Evolutionary conservation across 2,797 vertebrate species (phyloP).

Genomic region (Holocentrus rufus): DNA sequence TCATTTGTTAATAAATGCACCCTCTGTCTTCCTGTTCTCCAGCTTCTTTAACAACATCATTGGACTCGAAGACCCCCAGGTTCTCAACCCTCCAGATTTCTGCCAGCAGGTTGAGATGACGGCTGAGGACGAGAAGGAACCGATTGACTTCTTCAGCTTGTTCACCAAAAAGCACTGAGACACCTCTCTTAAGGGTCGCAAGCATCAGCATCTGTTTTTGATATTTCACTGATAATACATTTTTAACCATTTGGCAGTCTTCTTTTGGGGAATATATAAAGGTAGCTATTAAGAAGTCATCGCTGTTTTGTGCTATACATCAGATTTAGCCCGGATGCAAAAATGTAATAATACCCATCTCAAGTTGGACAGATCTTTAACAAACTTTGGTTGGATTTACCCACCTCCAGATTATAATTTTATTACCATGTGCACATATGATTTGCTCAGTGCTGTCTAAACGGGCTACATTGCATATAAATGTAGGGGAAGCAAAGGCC

Average conservation of each 20-base stretch:
- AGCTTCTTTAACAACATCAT: slow-evolving; percentile 74
- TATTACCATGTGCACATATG: too few species aligned
- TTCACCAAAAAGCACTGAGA: slow-evolving; percentile 28
- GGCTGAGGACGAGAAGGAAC: neutral
- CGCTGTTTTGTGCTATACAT: neutral
- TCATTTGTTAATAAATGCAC: too few species aligned
- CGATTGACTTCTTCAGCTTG: slow-evolving; percentile 54
- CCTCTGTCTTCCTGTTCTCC: neutral
- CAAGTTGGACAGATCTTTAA: neutral
- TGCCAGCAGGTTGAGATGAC: slow-evolving; percentile 39
- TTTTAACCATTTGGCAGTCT: neutral
- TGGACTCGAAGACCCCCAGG: slow-evolving; percentile 66
- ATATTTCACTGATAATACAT: neutral
- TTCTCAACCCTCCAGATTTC: slow-evolving; percentile 74
- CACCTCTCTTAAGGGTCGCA: neutral
- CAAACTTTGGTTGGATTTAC: neutral
- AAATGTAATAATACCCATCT: neutral
- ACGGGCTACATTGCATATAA: too few species aligned
- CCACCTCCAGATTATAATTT: too few species aligned
- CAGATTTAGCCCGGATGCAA: neutral
- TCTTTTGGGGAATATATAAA: neutral
- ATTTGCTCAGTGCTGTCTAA: too few species aligned
- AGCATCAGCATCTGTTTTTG: neutral
- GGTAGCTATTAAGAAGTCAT: neutral
- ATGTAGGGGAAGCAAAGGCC: too few species aligned